phyloP scores from a whole-genome alignment of 2,797 vertebrate species.

The Remorina albescens region DNA sequence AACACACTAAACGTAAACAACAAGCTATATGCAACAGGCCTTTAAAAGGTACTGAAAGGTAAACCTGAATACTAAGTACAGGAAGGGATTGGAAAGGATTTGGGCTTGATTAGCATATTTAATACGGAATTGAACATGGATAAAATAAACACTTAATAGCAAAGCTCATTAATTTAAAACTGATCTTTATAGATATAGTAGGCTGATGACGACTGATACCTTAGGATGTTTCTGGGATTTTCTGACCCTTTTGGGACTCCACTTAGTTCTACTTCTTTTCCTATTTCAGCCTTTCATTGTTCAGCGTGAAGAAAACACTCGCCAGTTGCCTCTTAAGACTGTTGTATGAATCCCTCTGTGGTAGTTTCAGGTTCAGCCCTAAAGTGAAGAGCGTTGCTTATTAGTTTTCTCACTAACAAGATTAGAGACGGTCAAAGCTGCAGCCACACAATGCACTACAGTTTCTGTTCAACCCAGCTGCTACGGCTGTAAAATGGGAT shows the following conservation, averaged over 20 bases:
- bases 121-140: background rate
- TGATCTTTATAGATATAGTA: background rate
- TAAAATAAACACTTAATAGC: background rate
- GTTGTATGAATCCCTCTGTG: conserved; percentile 19
- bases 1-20: background rate
- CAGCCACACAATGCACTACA: conserved; percentile 54
- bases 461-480: conserved; percentile 33
- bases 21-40: background rate
- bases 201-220: background rate
- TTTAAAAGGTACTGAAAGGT: background rate
- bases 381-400: conserved; percentile 30
- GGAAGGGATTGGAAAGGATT: background rate
- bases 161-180: background rate
- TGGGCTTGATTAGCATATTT: background rate
- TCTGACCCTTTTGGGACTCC: too few relatives aligned
- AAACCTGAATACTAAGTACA: background rate
- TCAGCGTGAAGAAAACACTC: conserved; percentile 41
- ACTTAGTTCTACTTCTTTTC: too few relatives aligned
- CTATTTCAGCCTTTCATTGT: conserved; percentile 13
- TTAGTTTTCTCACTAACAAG: conserved; percentile 59
- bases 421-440: conserved; percentile 51
- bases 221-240: too few relatives aligned
- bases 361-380: conserved; percentile 38
- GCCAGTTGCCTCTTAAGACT: conserved; percentile 16
- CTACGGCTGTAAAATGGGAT: conserved; percentile 57